Conservation (phyloP, 1,140 invertebrate genomes). For the Parapsyche elsis region DNA sequence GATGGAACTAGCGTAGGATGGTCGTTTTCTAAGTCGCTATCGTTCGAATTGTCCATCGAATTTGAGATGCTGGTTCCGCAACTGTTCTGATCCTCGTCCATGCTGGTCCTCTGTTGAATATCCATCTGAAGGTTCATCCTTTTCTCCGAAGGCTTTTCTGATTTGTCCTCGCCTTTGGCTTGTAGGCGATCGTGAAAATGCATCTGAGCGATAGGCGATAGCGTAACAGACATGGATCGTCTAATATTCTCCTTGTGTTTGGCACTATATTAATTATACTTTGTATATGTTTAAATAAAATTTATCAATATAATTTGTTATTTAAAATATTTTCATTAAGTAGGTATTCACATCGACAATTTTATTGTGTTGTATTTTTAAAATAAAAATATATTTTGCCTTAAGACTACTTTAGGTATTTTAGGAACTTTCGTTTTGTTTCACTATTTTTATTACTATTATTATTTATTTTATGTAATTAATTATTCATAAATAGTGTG, state of each 20-base stretch:
- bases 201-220: slow-evolving; percentile 49
- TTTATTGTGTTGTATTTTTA: slow-evolving; percentile 22
- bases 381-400: slow-evolving; percentile 53
- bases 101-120: slow-evolving; percentile 38
- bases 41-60: slow-evolving; percentile 50
- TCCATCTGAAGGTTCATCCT: slow-evolving; percentile 51
- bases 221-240: slow-evolving; percentile 44
- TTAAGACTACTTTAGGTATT: slow-evolving; percentile 67
- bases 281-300: slow-evolving; percentile 3
- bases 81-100: slow-evolving; percentile 55
- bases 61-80: slow-evolving; percentile 54
- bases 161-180: background rate
- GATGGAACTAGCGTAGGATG: slow-evolving; percentile 57
- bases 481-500: background rate
- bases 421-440: slow-evolving; percentile 68
- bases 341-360: background rate
- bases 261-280: slow-evolving; percentile 9
- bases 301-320: slow-evolving; percentile 25
- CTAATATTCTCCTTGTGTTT: background rate
- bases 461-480: slow-evolving; percentile 6
- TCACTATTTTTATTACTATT: background rate
- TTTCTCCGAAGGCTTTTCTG: slow-evolving; percentile 19
- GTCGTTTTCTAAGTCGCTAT: slow-evolving; percentile 64
- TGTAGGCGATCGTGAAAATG: slow-evolving; percentile 41
- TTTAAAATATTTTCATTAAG: slow-evolving; percentile 21